These are phyloP conservation scores for Fragum whitleyi DNA, from an alignment of 2,888 invertebrate species.

Conservation along the genomic window DNA sequence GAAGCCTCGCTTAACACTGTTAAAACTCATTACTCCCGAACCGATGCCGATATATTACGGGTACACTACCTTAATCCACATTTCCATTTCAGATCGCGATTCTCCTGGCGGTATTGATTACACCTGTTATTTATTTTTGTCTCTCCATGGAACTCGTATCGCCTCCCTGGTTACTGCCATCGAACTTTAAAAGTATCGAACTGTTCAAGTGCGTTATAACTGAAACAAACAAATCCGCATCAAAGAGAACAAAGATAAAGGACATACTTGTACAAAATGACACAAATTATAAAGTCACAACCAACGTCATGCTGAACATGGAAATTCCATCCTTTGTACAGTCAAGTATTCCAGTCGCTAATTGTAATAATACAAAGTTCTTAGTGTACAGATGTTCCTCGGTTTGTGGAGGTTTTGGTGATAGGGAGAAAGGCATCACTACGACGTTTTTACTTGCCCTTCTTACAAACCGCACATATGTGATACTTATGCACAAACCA, in stretches of 20 bases:
- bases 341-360: background rate
- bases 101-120: background rate
- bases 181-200: background rate
- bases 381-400: constrained; percentile 31
- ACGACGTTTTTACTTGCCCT: constrained; percentile 39
- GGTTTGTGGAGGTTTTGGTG: constrained; percentile 51
- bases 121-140: background rate
- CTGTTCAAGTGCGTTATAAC: no score
- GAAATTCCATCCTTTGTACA: background rate
- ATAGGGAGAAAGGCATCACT: constrained; percentile 46
- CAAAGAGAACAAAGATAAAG: no score
- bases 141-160: background rate
- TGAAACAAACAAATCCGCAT: no score
- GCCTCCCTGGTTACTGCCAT: background rate
- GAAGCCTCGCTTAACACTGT: no score
- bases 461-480: constrained; percentile 37
- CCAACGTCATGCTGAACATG: background rate
- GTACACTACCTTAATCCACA: no score
- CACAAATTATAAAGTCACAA: no score
- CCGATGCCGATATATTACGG: no score
- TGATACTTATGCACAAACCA: constrained; percentile 35
- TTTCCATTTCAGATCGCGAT: background rate
- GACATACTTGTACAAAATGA: no score
- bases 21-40: no score
- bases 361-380: constrained; percentile 5